A percentile compares a stretch with the other conserved stretches of the same genome.
phyloP scores from a whole-genome alignment of 2,888 invertebrate genomes.

The Tetramorium bicarinatum region DNA sequence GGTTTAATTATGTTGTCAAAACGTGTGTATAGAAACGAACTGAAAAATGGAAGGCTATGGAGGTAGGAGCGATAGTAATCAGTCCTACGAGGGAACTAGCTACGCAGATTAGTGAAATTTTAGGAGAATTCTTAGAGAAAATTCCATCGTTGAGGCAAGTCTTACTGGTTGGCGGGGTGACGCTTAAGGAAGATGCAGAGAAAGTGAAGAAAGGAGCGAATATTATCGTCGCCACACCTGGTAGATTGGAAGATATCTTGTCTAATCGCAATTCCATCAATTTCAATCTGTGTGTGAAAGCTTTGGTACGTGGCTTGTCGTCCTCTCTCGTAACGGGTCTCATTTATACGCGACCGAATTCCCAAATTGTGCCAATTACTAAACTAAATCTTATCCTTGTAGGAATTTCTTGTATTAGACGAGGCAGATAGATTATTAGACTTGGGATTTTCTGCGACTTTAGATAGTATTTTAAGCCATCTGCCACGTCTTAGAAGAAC shows the following conservation, averaged over 20 bases:
- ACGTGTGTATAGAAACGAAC: constrained; percentile 87
- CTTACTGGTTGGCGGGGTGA: constrained; percentile 94
- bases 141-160: constrained; percentile 88
- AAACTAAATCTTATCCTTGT: constrained; percentile 17
- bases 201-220: constrained; percentile 92
- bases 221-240: constrained; percentile 98
- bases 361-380: background rate
- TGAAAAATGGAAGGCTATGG: constrained; percentile 90
- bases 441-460: constrained; percentile 94
- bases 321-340: constrained; percentile 8
- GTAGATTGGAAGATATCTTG: constrained; percentile 95
- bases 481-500: constrained; percentile 97
- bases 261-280: constrained; percentile 91
- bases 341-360: background rate
- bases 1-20: constrained; percentile 3
- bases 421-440: constrained; percentile 98
- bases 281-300: constrained; percentile 91
- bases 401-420: constrained; percentile 97
- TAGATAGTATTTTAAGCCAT: constrained; percentile 96
- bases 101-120: constrained; percentile 93
- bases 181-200: constrained; percentile 92
- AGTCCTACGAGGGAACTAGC: constrained; percentile 99
- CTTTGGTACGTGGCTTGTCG: constrained; percentile 88
- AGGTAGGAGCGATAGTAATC: constrained; percentile 95
- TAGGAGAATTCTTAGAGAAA: constrained; percentile 87